phyloP scores from a whole-genome alignment of 1,140 invertebrate species.

The Caerostris extrusa region DNA sequence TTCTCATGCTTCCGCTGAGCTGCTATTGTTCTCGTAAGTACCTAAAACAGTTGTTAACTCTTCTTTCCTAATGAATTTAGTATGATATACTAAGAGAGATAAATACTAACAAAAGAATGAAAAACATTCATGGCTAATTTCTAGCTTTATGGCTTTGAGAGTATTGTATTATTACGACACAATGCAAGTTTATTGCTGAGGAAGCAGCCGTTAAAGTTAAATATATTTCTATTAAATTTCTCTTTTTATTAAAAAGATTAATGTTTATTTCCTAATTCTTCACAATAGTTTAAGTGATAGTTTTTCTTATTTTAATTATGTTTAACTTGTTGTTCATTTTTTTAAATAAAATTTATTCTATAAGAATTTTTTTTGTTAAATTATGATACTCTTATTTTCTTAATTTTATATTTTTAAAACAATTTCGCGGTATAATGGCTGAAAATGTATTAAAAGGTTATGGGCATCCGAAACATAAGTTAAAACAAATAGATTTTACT shows the following conservation, averaged over 20 bases:
- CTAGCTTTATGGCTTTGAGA: slow-evolving; percentile 16
- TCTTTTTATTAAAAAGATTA: background rate
- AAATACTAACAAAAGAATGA: background rate
- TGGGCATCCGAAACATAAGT: too few species aligned
- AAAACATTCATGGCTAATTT: background rate
- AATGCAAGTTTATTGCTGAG: background rate
- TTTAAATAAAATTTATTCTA: too few species aligned
- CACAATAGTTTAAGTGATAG: background rate
- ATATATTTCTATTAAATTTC: background rate
- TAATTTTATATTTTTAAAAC: too few species aligned
- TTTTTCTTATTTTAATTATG: background rate
- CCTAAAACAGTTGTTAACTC: slow-evolving; percentile 28
- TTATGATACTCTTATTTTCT: too few species aligned
- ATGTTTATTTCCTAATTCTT: background rate
- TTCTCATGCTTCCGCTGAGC: background rate
- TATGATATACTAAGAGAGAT: background rate
- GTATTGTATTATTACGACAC: background rate
- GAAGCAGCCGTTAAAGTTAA: background rate
- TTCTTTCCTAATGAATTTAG: background rate
- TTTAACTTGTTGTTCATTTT: background rate
- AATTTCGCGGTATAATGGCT: too few species aligned
- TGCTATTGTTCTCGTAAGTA: slow-evolving; percentile 20
- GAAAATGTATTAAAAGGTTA: too few species aligned
- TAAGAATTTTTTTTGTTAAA: too few species aligned
- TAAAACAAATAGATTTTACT: too few species aligned